Base-by-base conservation (phyloP, 1,140 invertebrate species). In the Drosophila repletoides region DNA sequence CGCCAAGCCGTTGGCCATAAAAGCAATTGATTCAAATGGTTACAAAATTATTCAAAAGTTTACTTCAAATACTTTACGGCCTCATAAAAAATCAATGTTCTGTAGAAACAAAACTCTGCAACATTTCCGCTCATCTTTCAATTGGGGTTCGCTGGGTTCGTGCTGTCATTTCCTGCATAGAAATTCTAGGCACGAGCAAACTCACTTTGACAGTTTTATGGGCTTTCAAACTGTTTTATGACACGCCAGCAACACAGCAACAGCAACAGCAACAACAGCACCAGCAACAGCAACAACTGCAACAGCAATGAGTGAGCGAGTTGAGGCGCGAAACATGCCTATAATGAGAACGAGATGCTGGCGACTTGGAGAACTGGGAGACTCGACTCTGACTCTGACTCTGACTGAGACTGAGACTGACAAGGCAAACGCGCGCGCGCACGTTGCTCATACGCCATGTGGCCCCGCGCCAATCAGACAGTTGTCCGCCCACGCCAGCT, bases 211-310 rank as follows among this genome's bases (percentile, higher is more conserved):
- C 79, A 84, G 79, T 84, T 84, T 84, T 86, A 84, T 84, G 79
- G 80, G 79, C 76, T 86, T 79, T 86, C 79, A 84, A 84, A 84
- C 80, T 84, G 79, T 84, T 84, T 84, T 84, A 84, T 86, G 79
- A 84, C 79, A 83, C 74, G 70, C 58, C 45, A 69, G 1, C 31
- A 43, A 38, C 60, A 38, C 60, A 51, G 21, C 22, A 36, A 56
- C 33, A 52, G 24, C 26, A 38, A 41, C 17, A 36, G 40, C 29
- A 34, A 65, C 49, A 74, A 29, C 46, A 29, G 33, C 38, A 34
- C 26, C 31, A 45, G 15, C 46, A 48, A 15, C 46, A 26, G 17
- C 52, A 19, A 6, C 36, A 17, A 45, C 12, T 31, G 29, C 46
- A 33, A 41, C 31, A 19, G 36, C 33, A 36, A 26, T 31, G 24